Evolutionary conservation across 2,888 invertebrate species (phyloP), one percentile per base, ranked within the genome.

Genomic region (Lycaena phlaeas): DNA sequence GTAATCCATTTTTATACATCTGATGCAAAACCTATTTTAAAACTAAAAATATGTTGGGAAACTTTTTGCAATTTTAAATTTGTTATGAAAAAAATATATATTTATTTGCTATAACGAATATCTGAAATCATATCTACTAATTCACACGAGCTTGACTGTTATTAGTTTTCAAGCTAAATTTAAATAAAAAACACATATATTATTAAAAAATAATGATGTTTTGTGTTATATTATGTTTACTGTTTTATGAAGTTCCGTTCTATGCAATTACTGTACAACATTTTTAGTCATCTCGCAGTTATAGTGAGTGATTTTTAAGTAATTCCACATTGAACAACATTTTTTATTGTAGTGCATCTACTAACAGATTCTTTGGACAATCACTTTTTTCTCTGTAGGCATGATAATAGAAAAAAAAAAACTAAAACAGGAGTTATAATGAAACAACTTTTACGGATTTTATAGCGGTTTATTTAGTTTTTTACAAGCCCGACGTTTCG

Each of bases 121-220:
- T 61, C 68, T 75, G 72, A 75, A 73, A 73, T 77, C 74, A 76
- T 66, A 59, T 61, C 67, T 62, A 63, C 61, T 42, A 34, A 46
- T 38, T 45, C 50, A 46, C 40, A 49, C n/a, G n/a, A n/a, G 55
- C 49, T 54, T 59, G 54, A 51, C 54, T 56, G 51, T 50, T 50
- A 53, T 55, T 53, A 49, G 34, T 27, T 10, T 15, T 27, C 26
- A 29, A 22, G 22, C 17, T 27, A 15, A 9, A 39, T 30, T 39
- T 15, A 25, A 27, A 25, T 31, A 31, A 25, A 38, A 36, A 28
- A 9, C 31, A 11, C 9, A 15, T 12, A 31, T 15, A 18, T 34
- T 34, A 12, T 12, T 12, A 11, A 11, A 22, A 34, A 22, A 22
- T 34, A 22, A 7, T 17, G 18, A 5, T 11, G 15, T 34, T 10